phyloP scores from a whole-genome alignment of 2,113 vertebrate species.

The Irena cyanogastra region DNA sequence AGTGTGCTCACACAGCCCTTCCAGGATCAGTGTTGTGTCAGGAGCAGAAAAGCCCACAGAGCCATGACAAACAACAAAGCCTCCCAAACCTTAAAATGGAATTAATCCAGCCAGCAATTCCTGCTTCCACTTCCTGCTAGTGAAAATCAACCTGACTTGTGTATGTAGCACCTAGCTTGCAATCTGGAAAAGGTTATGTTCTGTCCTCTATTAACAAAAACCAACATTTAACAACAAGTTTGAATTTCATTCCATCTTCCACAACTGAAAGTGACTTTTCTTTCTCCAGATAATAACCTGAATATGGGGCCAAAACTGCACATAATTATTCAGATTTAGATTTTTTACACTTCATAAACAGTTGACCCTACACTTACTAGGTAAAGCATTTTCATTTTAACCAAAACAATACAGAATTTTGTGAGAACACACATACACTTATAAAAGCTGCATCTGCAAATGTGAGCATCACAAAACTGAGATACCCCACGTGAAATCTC shows the following conservation, averaged over 20 bases:
- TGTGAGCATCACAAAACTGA: background rate
- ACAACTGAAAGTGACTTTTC: background rate
- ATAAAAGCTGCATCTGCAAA: background rate
- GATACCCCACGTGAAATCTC: background rate
- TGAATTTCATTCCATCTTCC: background rate
- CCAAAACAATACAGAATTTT: background rate
- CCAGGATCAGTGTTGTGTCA: background rate
- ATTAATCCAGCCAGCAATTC: background rate
- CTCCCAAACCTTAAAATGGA: background rate
- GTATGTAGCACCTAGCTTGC: background rate
- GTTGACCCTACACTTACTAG: background rate
- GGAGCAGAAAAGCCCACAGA: background rate
- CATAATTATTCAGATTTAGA: background rate
- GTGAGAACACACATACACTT: background rate
- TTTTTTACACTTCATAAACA: background rate
- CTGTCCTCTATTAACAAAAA: background rate
- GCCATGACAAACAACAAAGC: background rate
- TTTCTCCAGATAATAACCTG: background rate
- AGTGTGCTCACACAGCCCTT: constrained; percentile 24
- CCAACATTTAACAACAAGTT: background rate
- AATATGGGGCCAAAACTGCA: background rate
- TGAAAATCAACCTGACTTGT: background rate
- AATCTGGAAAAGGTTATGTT: background rate
- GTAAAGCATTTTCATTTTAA: background rate
- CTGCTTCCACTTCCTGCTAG: too few species aligned